Evolutionary conservation across 2,113 vertebrate genomes (phyloP).

Genomic region (Daubentonia madagascariensis): DNA sequence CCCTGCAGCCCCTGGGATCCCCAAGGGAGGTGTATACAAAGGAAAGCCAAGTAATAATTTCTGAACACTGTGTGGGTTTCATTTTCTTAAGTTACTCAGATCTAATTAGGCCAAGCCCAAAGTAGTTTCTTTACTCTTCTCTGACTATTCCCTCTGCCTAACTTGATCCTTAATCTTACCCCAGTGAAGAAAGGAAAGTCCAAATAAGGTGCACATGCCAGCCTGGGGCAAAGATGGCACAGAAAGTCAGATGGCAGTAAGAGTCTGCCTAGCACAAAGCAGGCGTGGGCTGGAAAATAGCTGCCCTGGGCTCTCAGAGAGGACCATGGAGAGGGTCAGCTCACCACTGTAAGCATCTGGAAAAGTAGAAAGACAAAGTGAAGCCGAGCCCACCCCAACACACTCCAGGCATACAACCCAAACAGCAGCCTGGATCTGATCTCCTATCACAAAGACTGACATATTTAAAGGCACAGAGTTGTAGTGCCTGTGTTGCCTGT

Average conservation of each 20-base stretch:
- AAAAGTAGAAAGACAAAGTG: neutral
- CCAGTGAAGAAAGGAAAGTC: neutral
- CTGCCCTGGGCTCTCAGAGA: neutral
- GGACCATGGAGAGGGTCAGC: neutral
- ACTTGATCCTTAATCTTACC: neutral
- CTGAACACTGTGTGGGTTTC: neutral
- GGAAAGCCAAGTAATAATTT: conserved; percentile 17
- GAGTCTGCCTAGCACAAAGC: neutral
- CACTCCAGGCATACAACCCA: neutral
- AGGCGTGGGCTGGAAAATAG: neutral
- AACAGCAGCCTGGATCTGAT: neutral
- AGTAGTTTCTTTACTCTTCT: neutral
- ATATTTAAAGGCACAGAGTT: neutral
- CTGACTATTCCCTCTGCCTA: neutral
- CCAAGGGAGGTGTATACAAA: neutral
- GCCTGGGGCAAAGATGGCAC: neutral
- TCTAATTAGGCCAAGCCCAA: neutral
- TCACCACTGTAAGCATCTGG: neutral
- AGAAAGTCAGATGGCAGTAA: neutral
- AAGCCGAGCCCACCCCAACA: neutral
- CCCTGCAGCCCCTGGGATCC: neutral
- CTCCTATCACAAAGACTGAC: neutral
- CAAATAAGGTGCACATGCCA: neutral
- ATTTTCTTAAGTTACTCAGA: neutral
- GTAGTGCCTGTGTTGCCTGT: neutral